Base-by-base conservation (phyloP, 64 coral and sea anemone species). In the Pocillopora damicornis region DNA sequence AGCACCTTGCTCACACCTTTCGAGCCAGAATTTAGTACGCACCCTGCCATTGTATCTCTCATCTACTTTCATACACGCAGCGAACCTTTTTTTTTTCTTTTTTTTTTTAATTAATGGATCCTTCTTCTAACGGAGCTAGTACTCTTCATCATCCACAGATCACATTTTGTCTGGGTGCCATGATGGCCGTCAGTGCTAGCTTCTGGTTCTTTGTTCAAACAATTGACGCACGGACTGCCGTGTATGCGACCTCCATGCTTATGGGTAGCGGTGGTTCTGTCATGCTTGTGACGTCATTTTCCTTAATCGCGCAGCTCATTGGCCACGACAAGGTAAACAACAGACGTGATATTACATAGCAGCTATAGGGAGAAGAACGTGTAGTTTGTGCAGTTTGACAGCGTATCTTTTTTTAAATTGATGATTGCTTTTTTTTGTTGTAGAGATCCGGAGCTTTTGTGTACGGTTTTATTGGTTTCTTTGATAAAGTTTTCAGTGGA, bases 371-470 rank as follows among this genome's bases (percentile, higher is more conserved):
- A 51, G 42, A 51, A 7, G 42, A 51, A 51, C 42, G 42, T 51
- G 42, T 7, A 51, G 3, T 51, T 51, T 51, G 42, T 51, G 2
- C 42, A 4, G 42, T 51, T 51, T 51, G 42, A 51, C 42, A 51
- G 42, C 7, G 37, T 58, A 5, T 51, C 38, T 11, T 51, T 51
- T 51, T 20, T 75, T 87, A 1, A 5, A 11, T n/a, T 0, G n/a
- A 18, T 59, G 75, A 51, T 87, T 75, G 38, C 6, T 81, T 57
- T 66, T 30, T 15, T 71, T 71, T 20, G 67, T 71, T 59, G 22
- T 51, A 96, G 94, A 83, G 65, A 87, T 87, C 94, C 8, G 91
- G 94, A 63, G 94, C 94, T n/a, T 96, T 96, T 72, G 88, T 96
- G 74, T 96, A 96, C 58, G 94, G 94, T 16, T 77, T 91, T 75